phyloP scores from a whole-genome alignment of 2,113 vertebrate species.

The Hypanus sabinus region DNA sequence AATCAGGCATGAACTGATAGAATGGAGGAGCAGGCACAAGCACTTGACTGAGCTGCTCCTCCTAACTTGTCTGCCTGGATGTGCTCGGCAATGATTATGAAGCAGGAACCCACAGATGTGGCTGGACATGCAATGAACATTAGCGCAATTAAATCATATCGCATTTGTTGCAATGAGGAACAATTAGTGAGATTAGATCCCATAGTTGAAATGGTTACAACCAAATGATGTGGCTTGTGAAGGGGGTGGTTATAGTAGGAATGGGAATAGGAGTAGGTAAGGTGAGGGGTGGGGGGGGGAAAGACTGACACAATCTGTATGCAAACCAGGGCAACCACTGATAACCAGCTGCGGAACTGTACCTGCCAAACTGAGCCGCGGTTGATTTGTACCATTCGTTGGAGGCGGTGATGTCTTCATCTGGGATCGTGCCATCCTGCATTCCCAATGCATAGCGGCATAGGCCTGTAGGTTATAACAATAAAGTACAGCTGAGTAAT shows the following conservation, averaged over 20 bases:
- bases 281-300: no score
- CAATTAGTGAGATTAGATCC: neutral
- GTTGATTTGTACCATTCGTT: conserved; percentile 81
- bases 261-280: neutral
- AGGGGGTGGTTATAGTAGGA: neutral
- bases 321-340: neutral
- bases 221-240: neutral
- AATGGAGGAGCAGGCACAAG: no score
- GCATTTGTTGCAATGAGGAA: neutral
- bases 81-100: neutral
- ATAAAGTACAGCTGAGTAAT: conserved; percentile 39
- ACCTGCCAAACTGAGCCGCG: conserved; percentile 76
- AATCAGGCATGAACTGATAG: no score
- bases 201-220: neutral
- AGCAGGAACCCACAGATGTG: neutral
- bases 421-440: conserved; percentile 73
- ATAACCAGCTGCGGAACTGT: conserved; percentile 31
- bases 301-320: neutral
- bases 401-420: conserved; percentile 77
- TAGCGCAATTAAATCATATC: neutral
- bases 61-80: no score
- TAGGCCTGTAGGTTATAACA: conserved; percentile 61
- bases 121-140: neutral
- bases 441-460: conserved; percentile 80
- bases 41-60: no score